Evolutionary conservation across 35 echinoderm and acorn worm species (phyloP).

Genomic region (Antedon bifida): DNA sequence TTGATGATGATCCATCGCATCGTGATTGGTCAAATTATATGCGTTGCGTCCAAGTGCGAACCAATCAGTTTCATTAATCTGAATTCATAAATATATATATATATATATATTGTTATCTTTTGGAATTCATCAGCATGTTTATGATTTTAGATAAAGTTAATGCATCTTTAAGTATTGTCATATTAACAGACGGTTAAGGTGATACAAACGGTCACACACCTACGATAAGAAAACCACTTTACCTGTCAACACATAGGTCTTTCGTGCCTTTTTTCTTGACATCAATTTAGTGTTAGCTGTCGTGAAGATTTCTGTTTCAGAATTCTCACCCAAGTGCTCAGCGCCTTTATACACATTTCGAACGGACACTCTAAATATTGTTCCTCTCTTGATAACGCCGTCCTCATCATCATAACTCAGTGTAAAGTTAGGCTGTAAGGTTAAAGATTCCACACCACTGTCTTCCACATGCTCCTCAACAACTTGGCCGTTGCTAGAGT

Average conservation of each 20-base stretch:
- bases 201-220: neutral
- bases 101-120: too few species aligned
- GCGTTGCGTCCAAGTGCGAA: too few species aligned
- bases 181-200: too few species aligned
- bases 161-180: too few species aligned
- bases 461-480: neutral
- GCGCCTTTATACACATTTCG: neutral
- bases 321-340: neutral
- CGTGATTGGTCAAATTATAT: too few species aligned
- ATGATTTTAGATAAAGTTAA: too few species aligned
- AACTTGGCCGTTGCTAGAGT: neutral
- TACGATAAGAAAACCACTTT: neutral
- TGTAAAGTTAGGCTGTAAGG: neutral
- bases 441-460: neutral
- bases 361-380: neutral
- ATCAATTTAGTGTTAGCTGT: neutral
- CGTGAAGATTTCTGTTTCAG: neutral
- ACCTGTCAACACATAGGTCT: neutral
- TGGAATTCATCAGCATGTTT: too few species aligned
- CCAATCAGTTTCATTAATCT: too few species aligned
- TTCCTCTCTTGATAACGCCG: neutral
- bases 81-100: too few species aligned
- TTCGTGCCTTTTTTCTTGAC: neutral
- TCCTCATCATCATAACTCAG: neutral
- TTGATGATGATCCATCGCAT: too few species aligned